Base-by-base conservation (phyloP, 2,797 vertebrate species). In the Leuciscus waleckii region DNA sequence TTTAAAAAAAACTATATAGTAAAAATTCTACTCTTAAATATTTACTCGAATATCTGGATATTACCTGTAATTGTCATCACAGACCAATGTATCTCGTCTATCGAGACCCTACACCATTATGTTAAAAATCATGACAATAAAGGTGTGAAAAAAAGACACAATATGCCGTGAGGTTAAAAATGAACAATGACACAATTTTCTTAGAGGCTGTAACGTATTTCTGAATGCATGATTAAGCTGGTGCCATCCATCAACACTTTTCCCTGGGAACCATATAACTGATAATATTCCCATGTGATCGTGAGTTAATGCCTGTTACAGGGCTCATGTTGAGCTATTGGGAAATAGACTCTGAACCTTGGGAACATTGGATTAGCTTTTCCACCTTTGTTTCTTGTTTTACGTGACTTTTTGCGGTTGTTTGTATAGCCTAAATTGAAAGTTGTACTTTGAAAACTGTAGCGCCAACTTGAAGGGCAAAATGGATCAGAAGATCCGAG, bases 221-320 rank as follows among this genome's bases (percentile, higher is more conserved):
- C 29, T 32, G n/a, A 90, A 82, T 70, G 86, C 85, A 81, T 89
- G 88, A 91, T 92, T 92, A 91, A 88, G 86, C 89, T 68, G 13
- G 1, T 86, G 80, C 89, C 85, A 92, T 93, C 90, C 90, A 91
- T 93, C 92, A 92, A 90, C 88, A 89, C 90, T 90, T 92, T 89
- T 89, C 85, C 90, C 86, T 91, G 86, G 85, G 89, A 90, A 89
- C 89, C 89, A n/a, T 84, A 77, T 35, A 29, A 76, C 65, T 68
- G 85, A 88, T 92, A 90, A 93, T 90, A 84, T 91, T 87, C 90
- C 88, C 85, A 93, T 90, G 86, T 91, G 90, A 91, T 91, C 78
- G 17, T 35, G 74, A 88, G 90, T 92, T 92, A 87, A 90, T 88
- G 89, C 75, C 77, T 78, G 39, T 79, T 74, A 82, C 29, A 61